A percentile compares a stretch with the other conserved stretches of the same genome.
Conservation (phyloP, 2,113 vertebrate genomes). For the Strix uralensis region DNA sequence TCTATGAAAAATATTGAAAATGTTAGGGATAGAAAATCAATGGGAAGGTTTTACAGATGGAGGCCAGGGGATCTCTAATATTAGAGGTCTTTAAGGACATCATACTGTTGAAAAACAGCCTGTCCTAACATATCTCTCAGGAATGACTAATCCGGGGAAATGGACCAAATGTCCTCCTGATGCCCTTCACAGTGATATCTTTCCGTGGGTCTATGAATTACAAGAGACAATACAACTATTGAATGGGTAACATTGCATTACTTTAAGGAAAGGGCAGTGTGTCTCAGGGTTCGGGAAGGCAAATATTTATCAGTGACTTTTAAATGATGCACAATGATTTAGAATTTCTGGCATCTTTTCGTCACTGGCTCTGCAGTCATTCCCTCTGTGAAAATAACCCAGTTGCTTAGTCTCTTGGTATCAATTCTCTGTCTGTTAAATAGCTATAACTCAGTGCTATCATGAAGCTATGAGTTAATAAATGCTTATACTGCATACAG, state of each 20-base stretch:
- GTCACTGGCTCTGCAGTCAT: neutral
- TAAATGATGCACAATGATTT: neutral
- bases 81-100: neutral
- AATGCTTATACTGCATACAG: neutral
- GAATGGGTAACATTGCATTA: neutral
- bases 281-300: neutral
- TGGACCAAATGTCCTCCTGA: neutral
- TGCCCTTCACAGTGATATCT: neutral
- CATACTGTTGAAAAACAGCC: neutral
- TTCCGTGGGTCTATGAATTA: neutral
- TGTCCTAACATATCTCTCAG: neutral
- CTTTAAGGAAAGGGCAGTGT: neutral
- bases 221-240: neutral
- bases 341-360: conserved; percentile 14
- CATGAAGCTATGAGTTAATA: neutral
- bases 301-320: conserved; percentile 10
- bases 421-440: neutral
- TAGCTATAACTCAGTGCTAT: conserved; percentile 1
- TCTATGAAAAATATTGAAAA: neutral
- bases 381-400: conserved; percentile 19
- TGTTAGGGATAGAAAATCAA: neutral
- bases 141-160: conserved; percentile 9
- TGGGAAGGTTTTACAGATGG: neutral
- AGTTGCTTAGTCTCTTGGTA: conserved; percentile 4
- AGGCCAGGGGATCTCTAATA: neutral